Percentiles rank a stretch among this genome's conserved stretches.
Conservation (phyloP, 2,113 vertebrate genomes). For the Plestiodon gilberti region DNA sequence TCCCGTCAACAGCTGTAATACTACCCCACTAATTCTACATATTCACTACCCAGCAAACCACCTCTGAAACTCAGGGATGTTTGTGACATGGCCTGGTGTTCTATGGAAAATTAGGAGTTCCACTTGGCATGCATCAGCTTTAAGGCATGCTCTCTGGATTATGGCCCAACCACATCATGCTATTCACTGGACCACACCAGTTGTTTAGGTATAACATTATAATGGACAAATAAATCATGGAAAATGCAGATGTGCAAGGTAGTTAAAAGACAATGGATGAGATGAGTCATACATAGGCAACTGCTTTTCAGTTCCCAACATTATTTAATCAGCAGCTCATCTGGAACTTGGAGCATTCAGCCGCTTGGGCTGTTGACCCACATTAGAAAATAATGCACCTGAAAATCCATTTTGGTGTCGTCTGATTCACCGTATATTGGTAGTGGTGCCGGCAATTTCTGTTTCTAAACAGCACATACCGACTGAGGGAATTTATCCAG, state of each 20-base stretch:
- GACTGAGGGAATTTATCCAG: conserved; percentile 60
- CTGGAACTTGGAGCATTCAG: background rate
- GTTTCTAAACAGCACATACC: conserved; percentile 3
- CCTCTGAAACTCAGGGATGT: background rate
- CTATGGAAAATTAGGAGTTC: background rate
- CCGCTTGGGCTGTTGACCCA: conserved; percentile 15
- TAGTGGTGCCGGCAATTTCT: conserved; percentile 26
- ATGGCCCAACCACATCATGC: background rate
- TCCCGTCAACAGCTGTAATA: background rate
- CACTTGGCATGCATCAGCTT: background rate
- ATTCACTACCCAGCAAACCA: background rate
- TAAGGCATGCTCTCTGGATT: background rate
- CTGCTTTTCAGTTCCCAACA: conserved; percentile 28
- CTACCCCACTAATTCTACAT: background rate
- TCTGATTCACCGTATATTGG: background rate
- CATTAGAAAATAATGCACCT: conserved; percentile 32
- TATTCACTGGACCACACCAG: background rate
- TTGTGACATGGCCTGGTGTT: background rate
- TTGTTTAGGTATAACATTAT: background rate
- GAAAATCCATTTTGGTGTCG: conserved; percentile 37
- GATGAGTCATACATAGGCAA: background rate
- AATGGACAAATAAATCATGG: background rate
- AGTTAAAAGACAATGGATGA: background rate
- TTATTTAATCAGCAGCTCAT: conserved; percentile 4
- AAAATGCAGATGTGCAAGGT: background rate